These are phyloP conservation scores for Mercenaria mercenaria DNA, from an alignment of 1,140 invertebrate species.

Conservation along the genomic window DNA sequence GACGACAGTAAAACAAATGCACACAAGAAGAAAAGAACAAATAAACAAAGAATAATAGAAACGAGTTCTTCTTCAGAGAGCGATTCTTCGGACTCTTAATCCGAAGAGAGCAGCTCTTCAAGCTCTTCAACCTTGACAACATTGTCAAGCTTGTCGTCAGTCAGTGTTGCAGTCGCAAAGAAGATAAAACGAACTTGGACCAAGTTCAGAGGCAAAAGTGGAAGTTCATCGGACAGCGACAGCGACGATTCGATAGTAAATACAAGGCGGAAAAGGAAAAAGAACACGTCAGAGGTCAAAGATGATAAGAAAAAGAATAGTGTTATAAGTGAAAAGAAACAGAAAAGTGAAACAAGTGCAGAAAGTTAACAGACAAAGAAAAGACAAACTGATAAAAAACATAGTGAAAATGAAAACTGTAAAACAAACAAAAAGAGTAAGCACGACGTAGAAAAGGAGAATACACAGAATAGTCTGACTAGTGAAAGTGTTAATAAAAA, in stretches of 20 bases:
- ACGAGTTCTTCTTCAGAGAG: neutral
- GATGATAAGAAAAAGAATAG: neutral
- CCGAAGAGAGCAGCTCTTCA: too few relatives aligned
- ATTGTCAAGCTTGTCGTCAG: neutral
- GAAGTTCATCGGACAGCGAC: neutral
- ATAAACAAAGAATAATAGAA: too few relatives aligned
- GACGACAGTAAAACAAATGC: too few relatives aligned
- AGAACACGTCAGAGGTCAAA: neutral
- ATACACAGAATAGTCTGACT: too few relatives aligned
- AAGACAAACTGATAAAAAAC: too few relatives aligned
- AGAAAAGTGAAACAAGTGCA: neutral
- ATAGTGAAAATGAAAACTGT: too few relatives aligned
- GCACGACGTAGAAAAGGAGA: too few relatives aligned
- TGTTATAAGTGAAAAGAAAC: too few relatives aligned
- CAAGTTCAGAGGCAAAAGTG: neutral
- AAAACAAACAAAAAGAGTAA: too few relatives aligned
- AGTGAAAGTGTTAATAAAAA: too few relatives aligned
- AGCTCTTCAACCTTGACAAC: neutral
- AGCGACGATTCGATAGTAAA: neutral
- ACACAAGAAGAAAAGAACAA: too few relatives aligned
- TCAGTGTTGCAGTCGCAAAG: neutral
- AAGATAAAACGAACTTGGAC: neutral
- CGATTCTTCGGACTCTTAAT: neutral
- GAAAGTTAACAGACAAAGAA: too few relatives aligned
- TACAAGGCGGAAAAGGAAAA: neutral